Percentiles rank a stretch among this genome's conserved stretches.
Evolutionary conservation across 2,113 vertebrate species (phyloP).

Genomic region (Menura novaehollandiae): DNA sequence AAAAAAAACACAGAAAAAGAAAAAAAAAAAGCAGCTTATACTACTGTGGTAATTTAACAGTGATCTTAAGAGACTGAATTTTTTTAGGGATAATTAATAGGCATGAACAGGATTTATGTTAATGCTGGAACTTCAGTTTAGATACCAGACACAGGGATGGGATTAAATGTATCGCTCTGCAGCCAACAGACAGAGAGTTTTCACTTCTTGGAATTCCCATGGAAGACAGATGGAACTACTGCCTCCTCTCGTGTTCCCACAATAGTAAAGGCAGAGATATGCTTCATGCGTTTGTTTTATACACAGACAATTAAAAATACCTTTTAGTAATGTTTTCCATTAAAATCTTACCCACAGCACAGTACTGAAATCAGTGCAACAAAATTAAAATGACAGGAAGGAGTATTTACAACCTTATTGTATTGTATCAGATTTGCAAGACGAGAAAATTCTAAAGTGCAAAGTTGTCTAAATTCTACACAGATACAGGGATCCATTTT

Average conservation of each 20-base stretch:
- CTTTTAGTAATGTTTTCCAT: not conserved
- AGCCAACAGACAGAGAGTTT: not conserved
- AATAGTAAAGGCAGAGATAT: not conserved
- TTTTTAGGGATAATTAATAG: not conserved
- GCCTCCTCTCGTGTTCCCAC: not conserved
- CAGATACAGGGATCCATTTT: not conserved
- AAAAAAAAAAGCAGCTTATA: not conserved
- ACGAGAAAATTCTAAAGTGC: conserved; percentile 4
- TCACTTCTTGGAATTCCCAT: not conserved
- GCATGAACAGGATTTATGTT: not conserved
- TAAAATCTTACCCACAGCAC: not conserved
- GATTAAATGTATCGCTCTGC: not conserved
- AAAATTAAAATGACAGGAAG: not conserved
- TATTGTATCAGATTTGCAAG: not conserved
- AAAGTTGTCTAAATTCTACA: not conserved
- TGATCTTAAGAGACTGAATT: not conserved
- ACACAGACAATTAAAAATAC: not conserved
- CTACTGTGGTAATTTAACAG: not conserved
- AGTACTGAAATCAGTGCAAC: conserved; percentile 15
- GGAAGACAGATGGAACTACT: not conserved
- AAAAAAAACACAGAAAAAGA: not conserved
- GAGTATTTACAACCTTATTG: conserved; percentile 14
- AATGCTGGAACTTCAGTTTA: not conserved
- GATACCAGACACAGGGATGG: not conserved
- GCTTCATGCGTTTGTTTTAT: not conserved